A percentile compares a stretch with the other conserved stretches of the same genome.
Conservation (phyloP, 1,140 invertebrate species). For the Drosophila orosa region DNA sequence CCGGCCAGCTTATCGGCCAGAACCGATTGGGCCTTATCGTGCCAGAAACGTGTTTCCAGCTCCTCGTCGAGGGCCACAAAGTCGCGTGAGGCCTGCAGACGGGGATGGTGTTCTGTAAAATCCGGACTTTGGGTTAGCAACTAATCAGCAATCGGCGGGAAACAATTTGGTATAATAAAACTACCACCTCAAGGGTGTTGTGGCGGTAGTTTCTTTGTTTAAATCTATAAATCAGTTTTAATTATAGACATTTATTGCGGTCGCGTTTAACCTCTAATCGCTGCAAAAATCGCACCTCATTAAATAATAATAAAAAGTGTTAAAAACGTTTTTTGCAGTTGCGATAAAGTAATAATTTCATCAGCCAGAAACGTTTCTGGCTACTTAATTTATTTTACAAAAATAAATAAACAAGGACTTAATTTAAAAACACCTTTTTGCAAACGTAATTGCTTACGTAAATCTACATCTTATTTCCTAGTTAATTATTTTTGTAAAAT, state of each 20-base stretch:
- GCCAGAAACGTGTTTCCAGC: constrained; percentile 65
- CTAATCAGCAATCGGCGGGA: constrained; percentile 23
- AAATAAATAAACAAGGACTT: no score
- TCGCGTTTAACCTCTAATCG: constrained; percentile 9
- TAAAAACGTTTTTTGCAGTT: constrained; percentile 18
- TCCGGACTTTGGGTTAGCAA: constrained; percentile 44
- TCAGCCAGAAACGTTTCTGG: neutral
- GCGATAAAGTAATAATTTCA: constrained; percentile 1
- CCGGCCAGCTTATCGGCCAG: constrained; percentile 68
- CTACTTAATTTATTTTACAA: neutral
- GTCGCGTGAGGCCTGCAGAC: constrained; percentile 51
- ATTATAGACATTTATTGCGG: constrained; percentile 29
- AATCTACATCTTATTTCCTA: no score
- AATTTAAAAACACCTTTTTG: no score
- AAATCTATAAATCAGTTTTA: constrained; percentile 42
- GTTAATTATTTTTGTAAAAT: neutral
- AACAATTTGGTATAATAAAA: constrained; percentile 22
- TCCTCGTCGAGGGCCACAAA: constrained; percentile 62
- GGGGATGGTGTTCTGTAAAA: constrained; percentile 62
- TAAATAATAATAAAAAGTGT: constrained; percentile 17
- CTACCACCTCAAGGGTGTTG: constrained; percentile 13
- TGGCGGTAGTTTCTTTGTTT: neutral
- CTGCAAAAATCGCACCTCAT: neutral
- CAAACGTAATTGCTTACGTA: no score
- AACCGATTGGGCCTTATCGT: constrained; percentile 70